phyloP scores from a whole-genome alignment of 2,888 invertebrate genomes.

The Dryobotodes eremita region DNA sequence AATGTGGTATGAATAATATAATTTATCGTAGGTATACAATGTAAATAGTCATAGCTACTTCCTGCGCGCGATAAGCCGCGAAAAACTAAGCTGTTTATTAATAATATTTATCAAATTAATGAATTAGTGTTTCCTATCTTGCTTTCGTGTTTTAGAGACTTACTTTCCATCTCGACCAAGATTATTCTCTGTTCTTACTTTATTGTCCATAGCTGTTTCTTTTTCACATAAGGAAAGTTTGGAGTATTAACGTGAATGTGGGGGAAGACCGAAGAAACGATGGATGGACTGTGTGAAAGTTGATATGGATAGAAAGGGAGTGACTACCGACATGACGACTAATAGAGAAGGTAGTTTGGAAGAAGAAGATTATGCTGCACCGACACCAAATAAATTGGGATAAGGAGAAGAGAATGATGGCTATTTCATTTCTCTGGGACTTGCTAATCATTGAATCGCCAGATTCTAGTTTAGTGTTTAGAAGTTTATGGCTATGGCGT shows the following conservation, averaged over 20 bases:
- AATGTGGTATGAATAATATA: neutral
- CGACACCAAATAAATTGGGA: neutral
- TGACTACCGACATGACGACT: too few species aligned
- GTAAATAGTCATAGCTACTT: constrained; percentile 35
- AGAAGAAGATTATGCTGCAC: too few species aligned
- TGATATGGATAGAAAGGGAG: too few species aligned
- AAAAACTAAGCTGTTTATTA: constrained; percentile 23
- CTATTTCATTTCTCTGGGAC: neutral
- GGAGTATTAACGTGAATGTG: neutral
- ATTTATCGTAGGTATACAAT: neutral
- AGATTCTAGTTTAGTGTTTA: neutral
- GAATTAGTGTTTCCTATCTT: constrained; percentile 1
- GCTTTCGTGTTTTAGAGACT: neutral
- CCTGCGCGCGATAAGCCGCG: constrained; percentile 42
- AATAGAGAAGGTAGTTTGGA: too few species aligned
- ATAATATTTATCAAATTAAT: neutral
- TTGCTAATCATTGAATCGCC: neutral
- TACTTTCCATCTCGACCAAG: neutral
- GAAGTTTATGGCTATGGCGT: neutral
- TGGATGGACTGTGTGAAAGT: neutral
- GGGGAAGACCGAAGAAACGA: neutral
- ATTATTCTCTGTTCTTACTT: neutral
- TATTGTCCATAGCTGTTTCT: neutral
- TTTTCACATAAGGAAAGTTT: neutral
- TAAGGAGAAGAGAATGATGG: neutral